Evolutionary conservation across 2,888 invertebrate species (phyloP).

Genomic region (Heliconius cydno): DNA sequence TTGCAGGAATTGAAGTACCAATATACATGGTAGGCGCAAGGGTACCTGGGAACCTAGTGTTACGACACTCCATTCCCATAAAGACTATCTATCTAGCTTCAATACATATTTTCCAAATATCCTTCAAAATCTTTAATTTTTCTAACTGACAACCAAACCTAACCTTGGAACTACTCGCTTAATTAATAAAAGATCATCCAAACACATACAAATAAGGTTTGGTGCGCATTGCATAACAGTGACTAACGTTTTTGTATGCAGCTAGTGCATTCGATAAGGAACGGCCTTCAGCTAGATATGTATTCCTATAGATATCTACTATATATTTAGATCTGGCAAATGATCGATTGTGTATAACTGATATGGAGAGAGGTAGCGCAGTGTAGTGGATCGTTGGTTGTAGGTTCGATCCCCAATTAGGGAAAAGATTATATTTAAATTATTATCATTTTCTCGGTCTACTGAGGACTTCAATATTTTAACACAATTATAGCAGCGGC

Average conservation of each 20-base stretch:
- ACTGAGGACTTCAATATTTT: too few species aligned
- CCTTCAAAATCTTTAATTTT: not conserved
- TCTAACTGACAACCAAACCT: conserved; percentile 3
- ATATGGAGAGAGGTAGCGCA: not conserved
- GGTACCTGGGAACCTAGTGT: not conserved
- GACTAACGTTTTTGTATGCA: conserved; percentile 55
- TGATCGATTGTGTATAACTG: conserved; percentile 12
- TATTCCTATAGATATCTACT: conserved; percentile 23
- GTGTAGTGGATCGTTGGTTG: too few species aligned
- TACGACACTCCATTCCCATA: not conserved
- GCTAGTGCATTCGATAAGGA: conserved; percentile 55
- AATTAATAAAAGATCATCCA: conserved; percentile 41
- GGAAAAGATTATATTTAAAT: not conserved
- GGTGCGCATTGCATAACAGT: conserved; percentile 46
- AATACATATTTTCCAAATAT: not conserved
- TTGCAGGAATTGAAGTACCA: too few species aligned
- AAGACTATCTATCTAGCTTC: too few species aligned
- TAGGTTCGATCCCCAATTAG: not conserved
- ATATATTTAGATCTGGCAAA: not conserved
- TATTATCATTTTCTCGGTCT: too few species aligned
- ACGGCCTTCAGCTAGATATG: conserved; percentile 56
- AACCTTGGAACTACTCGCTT: conserved; percentile 32
- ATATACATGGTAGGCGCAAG: not conserved
- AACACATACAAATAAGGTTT: conserved; percentile 21
- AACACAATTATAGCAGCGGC: too few species aligned